Evolutionary conservation across 2,888 invertebrate species (phyloP), one percentile per base, ranked within the genome.

Genomic region (Anodontia alba): DNA sequence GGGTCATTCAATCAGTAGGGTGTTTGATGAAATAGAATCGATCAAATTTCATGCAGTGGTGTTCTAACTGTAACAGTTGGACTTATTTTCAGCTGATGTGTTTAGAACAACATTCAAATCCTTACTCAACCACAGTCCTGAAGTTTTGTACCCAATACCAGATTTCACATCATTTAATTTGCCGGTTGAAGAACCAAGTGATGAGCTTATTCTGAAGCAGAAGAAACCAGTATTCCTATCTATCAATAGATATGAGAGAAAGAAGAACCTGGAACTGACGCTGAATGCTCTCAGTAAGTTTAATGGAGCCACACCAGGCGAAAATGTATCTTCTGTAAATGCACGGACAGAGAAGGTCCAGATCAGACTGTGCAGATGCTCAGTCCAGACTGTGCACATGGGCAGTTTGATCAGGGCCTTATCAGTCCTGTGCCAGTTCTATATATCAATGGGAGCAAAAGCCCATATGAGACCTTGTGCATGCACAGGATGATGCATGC

Each of bases 181-280:
- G 49, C 87, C 89, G 17, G 77, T 90, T 2, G 90, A 90, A 8
- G 80, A 87, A 26, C 83, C 87, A 12, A 78, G 87, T 20, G 86
- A 88, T 76, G 91, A 91, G 26, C 62, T 92, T 26, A 84, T 94
- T 10, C 93, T 93, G 10, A 75, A 80, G 1, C 83, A 89, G 26
- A 93, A 92, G 38, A 91, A 89, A 49, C 75, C 86, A 8, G 94
- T 98, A 49, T 97, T 99, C 93, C 95, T 99, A 15, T 99, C 99
- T 0, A 97, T 99, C 86, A 99, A 99, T 95, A 96, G 99, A 83
- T 99, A 97, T 95, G 99, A 99, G 93, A 96, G 98, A 10, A 99
- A 99, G 94, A 99, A 99, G 95, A 97, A 98, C 94, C 95, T 99
- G n/a, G 95, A 96, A 49, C 94, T 99, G 67, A 99, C 99, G 0